These are phyloP conservation scores for Sporophila hypoxantha DNA, from an alignment of 2,113 vertebrate genomes.

Conservation along the genomic window DNA sequence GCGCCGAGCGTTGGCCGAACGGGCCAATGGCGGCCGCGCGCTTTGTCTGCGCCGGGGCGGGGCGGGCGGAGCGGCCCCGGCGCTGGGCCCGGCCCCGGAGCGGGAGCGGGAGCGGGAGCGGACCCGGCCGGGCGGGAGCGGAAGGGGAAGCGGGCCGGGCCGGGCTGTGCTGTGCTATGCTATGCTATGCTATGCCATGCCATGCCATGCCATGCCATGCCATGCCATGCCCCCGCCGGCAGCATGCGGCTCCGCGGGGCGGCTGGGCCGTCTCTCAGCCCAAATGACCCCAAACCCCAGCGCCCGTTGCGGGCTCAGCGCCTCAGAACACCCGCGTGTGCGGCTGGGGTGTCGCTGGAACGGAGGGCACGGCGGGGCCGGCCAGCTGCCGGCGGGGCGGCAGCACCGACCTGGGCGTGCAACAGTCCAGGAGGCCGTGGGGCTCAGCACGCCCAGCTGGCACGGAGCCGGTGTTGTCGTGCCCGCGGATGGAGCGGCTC, in stretches of 20 bases:
- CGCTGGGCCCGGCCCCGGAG: too few relatives aligned
- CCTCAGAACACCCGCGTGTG: too few relatives aligned
- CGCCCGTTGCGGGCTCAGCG: not conserved
- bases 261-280: too few relatives aligned
- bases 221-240: accelerated
- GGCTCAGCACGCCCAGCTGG: accelerated
- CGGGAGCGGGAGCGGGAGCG: too few relatives aligned
- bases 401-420: not conserved
- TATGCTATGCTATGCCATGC: too few relatives aligned
- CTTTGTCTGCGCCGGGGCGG: not conserved
- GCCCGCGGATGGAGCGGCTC: too few relatives aligned
- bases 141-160: too few relatives aligned
- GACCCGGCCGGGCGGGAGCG: too few relatives aligned
- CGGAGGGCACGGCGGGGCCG: not conserved
- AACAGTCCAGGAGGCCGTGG: accelerated
- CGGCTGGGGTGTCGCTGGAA: not conserved
- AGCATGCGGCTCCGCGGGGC: not conserved
- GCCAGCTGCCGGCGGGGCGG: not conserved
- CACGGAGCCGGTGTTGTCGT: accelerated
- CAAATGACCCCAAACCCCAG: not conserved
- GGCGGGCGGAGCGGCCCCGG: too few relatives aligned
- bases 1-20: conserved; percentile 52
- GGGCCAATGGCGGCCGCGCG: conserved; percentile 70
- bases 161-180: too few relatives aligned
- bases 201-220: too few relatives aligned